These are phyloP conservation scores for Poeciliopsis retropinna DNA, from an alignment of 2,113 vertebrate species.

Conservation along the genomic window DNA sequence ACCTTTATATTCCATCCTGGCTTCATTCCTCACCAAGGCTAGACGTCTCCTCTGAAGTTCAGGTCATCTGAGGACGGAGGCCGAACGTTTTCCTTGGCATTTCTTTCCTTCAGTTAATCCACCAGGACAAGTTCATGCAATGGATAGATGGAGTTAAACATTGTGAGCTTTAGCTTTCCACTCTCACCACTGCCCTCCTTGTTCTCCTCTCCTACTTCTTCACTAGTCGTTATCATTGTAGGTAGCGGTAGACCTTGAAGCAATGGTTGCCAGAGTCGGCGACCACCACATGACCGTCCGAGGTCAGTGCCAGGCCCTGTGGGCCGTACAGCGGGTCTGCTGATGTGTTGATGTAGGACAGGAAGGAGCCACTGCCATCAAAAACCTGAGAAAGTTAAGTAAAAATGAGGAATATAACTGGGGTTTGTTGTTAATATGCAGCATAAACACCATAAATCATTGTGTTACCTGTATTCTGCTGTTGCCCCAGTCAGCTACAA, in stretches of 20 bases:
- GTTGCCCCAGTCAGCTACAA: slow-evolving; percentile 98
- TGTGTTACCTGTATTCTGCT: slow-evolving; percentile 92
- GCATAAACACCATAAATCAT: background rate
- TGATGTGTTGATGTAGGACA: slow-evolving; percentile 98
- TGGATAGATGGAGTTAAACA: background rate
- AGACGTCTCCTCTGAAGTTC: background rate
- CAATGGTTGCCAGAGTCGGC: slow-evolving; percentile 99
- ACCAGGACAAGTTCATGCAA: background rate
- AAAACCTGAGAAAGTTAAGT: slow-evolving; percentile 83
- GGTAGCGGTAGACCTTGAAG: slow-evolving; percentile 97
- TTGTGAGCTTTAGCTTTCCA: slow-evolving; percentile 1
- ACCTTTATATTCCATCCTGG: background rate
- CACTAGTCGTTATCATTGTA: slow-evolving; percentile 83
- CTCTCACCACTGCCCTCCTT: background rate
- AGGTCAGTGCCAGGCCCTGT: slow-evolving; percentile 94
- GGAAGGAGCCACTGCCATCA: slow-evolving; percentile 94
- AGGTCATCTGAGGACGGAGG: background rate
- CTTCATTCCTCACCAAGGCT: background rate
- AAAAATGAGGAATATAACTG: background rate
- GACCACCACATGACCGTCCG: slow-evolving; percentile 95
- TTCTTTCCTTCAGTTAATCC: background rate
- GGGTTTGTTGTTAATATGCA: background rate
- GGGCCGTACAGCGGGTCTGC: slow-evolving; percentile 96
- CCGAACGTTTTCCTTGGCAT: background rate
- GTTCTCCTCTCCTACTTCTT: background rate